phyloP scores from a whole-genome alignment of 2,797 vertebrate species.

The Ctenochaetus hawaiiensis region DNA sequence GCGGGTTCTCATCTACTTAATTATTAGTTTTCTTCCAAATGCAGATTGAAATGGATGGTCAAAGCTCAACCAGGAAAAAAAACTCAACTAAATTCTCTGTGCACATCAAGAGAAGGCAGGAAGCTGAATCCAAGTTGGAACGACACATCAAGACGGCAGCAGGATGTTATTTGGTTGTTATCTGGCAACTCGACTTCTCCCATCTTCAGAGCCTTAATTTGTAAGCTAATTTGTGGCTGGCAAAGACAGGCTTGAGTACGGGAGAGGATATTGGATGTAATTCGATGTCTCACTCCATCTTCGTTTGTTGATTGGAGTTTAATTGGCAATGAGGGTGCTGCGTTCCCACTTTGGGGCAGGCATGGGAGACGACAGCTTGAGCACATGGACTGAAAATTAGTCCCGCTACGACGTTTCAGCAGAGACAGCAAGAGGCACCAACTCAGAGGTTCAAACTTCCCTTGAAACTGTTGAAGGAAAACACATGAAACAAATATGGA shows the following conservation, averaged over 20 bases:
- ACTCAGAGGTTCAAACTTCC: conserved; percentile 9
- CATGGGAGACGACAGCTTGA: conserved; percentile 44
- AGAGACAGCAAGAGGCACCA: conserved; percentile 6
- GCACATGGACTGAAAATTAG: conserved; percentile 40
- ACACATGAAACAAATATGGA: not conserved
- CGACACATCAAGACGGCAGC: conserved; percentile 68
- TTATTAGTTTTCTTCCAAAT: conserved; percentile 36
- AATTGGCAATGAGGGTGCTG: conserved; percentile 80
- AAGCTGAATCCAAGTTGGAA: conserved; percentile 71
- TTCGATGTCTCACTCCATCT: conserved; percentile 79
- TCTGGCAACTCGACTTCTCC: conserved; percentile 70
- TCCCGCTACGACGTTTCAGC: conserved; percentile 21
- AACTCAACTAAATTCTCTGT: conserved; percentile 38
- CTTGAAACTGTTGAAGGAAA: conserved; percentile 8
- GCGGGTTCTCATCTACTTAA: conserved; percentile 65
- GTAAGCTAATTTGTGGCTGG: conserved; percentile 81
- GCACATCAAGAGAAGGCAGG: conserved; percentile 70
- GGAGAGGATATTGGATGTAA: conserved; percentile 85
- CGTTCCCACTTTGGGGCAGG: conserved; percentile 60
- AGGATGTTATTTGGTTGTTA: conserved; percentile 79
- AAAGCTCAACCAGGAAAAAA: conserved; percentile 35
- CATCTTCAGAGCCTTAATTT: conserved; percentile 81
- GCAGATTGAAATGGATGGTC: conserved; percentile 58
- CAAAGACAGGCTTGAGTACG: conserved; percentile 68
- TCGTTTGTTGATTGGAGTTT: conserved; percentile 81